Conservation (phyloP, 1,140 invertebrate species). For the Bombus superbus region DNA sequence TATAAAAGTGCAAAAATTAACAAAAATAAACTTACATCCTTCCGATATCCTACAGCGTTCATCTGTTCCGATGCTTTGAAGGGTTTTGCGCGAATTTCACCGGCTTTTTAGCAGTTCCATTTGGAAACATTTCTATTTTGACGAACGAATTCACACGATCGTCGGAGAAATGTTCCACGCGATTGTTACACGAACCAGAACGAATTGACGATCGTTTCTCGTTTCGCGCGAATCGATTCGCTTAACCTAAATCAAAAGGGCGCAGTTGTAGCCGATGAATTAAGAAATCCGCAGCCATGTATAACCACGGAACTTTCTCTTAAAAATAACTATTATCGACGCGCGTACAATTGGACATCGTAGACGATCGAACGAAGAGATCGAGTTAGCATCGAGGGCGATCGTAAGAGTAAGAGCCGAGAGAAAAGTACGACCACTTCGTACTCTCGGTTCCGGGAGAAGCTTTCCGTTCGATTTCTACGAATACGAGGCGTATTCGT, state of each 20-base stretch:
- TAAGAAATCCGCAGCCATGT: slow-evolving; percentile 23
- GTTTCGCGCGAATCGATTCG: not conserved
- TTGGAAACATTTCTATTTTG: not conserved
- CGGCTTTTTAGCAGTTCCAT: not conserved
- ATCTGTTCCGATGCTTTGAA: too few relatives aligned
- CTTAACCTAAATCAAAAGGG: not conserved
- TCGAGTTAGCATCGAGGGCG: slow-evolving; percentile 47
- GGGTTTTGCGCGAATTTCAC: not conserved
- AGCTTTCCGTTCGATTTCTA: slow-evolving; percentile 35
- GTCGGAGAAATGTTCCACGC: too few relatives aligned
- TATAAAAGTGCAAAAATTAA: too few relatives aligned
- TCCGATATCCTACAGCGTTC: not conserved
- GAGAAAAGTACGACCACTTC: slow-evolving; percentile 28
- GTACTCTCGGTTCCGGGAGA: not conserved
- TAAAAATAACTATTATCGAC: slow-evolving; percentile 50
- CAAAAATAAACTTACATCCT: too few relatives aligned
- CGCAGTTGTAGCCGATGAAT: not conserved
- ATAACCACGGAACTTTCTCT: not conserved
- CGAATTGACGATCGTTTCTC: not conserved
- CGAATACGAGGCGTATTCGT: not conserved
- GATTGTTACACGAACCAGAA: not conserved
- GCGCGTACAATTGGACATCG: slow-evolving; percentile 30
- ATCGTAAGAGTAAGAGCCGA: slow-evolving; percentile 23
- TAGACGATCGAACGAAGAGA: slow-evolving; percentile 30
- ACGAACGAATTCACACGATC: not conserved